Conservation (phyloP, 2,113 vertebrate species). For the Osmerus eperlanus region DNA sequence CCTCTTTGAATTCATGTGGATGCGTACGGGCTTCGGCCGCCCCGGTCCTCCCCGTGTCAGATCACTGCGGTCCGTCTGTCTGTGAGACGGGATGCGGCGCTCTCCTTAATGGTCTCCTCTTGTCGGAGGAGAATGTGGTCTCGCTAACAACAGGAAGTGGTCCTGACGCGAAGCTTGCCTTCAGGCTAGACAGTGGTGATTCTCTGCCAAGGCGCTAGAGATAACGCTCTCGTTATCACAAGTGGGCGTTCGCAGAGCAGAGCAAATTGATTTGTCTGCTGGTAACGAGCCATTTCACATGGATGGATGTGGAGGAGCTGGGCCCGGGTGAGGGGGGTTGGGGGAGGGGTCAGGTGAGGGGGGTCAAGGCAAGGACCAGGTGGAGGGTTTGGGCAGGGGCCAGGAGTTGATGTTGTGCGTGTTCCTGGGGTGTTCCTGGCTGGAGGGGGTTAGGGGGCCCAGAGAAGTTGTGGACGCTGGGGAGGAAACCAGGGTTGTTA, state of each 20-base stretch:
- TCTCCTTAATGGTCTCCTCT: too few species aligned
- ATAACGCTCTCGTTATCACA: slow-evolving; percentile 65
- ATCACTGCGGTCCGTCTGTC: too few species aligned
- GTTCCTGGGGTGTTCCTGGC: not conserved
- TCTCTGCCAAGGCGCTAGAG: slow-evolving; percentile 6
- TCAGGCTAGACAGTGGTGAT: slow-evolving; percentile 36
- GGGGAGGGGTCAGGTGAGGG: slow-evolving; percentile 48
- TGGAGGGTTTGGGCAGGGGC: slow-evolving; percentile 15
- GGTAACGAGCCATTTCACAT: slow-evolving; percentile 68
- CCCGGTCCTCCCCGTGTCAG: too few species aligned
- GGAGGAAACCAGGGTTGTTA: too few species aligned
- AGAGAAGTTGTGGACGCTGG: too few species aligned
- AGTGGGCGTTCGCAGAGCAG: slow-evolving; percentile 68
- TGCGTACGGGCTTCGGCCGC: too few species aligned
- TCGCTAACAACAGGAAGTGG: too few species aligned
- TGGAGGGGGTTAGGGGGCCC: too few species aligned
- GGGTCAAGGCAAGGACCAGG: slow-evolving; percentile 44
- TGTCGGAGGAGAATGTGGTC: too few species aligned
- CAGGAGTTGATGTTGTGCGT: not conserved
- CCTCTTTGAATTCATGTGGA: too few species aligned
- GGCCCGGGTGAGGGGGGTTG: slow-evolving; percentile 53
- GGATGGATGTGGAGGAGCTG: slow-evolving; percentile 52
- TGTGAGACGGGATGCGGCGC: too few species aligned
- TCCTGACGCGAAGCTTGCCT: slow-evolving; percentile 22
- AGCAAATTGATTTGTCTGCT: slow-evolving; percentile 73